These are phyloP conservation scores for Clarias platycephalus DNA, from an alignment of 2,797 vertebrate species.

Conservation along the genomic window DNA sequence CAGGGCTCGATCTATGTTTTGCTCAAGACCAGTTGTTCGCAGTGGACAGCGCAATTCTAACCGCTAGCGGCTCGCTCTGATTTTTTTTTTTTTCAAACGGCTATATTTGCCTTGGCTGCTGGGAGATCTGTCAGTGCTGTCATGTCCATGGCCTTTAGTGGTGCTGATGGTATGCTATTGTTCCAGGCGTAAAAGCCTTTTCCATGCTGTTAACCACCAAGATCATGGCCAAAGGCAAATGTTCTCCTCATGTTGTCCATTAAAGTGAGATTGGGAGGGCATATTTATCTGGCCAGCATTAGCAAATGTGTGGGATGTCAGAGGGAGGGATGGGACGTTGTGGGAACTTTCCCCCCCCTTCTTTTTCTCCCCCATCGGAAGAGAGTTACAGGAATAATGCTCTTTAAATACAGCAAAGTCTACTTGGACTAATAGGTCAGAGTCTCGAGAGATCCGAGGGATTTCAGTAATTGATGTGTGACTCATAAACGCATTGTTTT, in stretches of 20 bases:
- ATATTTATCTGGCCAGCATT: conserved; percentile 32
- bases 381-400: conserved; percentile 7
- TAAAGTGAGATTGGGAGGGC: conserved; percentile 18
- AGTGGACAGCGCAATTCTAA: conserved; percentile 11
- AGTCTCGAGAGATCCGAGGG: conserved; percentile 14
- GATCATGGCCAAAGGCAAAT: conserved; percentile 35
- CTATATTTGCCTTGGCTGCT: conserved; percentile 41
- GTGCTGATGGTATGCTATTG: conserved; percentile 27
- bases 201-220: conserved; percentile 34
- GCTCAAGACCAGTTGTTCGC: conserved; percentile 18
- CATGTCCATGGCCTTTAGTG: conserved; percentile 42
- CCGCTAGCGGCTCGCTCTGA: conserved; percentile 12
- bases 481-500: conserved; percentile 11
- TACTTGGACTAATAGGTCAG: conserved; percentile 18
- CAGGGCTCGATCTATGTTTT: conserved; percentile 15
- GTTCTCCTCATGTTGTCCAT: conserved; percentile 38
- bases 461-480: conserved; percentile 30
- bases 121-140: conserved; percentile 49
- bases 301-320: conserved; percentile 40
- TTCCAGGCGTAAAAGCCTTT: conserved; percentile 31
- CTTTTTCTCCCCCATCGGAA: neutral
- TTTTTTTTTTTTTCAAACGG: conserved; percentile 32
- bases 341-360: neutral
- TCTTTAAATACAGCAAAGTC: conserved; percentile 19
- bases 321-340: conserved; percentile 18